Base-by-base conservation (phyloP, 1,140 invertebrate species). In the Drosophila saltans region DNA sequence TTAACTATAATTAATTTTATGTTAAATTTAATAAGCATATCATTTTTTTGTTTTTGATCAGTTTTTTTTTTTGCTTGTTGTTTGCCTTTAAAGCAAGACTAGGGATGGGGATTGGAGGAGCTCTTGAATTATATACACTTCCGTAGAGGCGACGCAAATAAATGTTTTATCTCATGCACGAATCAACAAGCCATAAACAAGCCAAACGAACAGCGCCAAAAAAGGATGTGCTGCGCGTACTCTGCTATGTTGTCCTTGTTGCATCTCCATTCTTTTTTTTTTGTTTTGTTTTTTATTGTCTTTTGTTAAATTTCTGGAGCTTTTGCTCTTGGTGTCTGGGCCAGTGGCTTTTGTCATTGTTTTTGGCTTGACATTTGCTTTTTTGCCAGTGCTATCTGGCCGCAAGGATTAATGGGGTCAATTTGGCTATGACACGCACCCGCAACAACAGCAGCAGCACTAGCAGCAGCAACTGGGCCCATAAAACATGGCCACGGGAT, bases 101-200 rank as follows among this genome's bases (percentile, higher is more conserved):
- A 28, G 59, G 43, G 8, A 30, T 2, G 28, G 21, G 55, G 33
- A 48, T 61, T 58, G 55, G 5, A 26, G 3, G 10, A 40, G 66
- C 58, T 41, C 67, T 72, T 66, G 68, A 75, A 72, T 72, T 76
- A 67, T 77, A 52, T 69, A 28, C 55, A 78, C 61, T 75, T 75
- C 40, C 43, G 26, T 62, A 61, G 36, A 62, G 58, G 45, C 10
- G 81, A 80, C 71, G 74, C 72, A 73, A 71, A 71, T 74, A 73
- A 75, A 73, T 89, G 74, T 48, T 73, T 76, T 80, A 78, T 84
- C 64, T 58, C 68, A 76, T 78, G 75, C 57, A 80, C 73, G 79
- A 75, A 85, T 76, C 85, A 90, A 85, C 68, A 74, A 74, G 73
- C 85, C 81, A 81, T 85, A 80, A 85, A 81, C 79, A 76, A 80